A percentile compares a stretch with the other conserved stretches of the same genome.
These are phyloP conservation scores for Halcyon badia DNA, from an alignment of 2,797 vertebrate species.

Conservation along the genomic window DNA sequence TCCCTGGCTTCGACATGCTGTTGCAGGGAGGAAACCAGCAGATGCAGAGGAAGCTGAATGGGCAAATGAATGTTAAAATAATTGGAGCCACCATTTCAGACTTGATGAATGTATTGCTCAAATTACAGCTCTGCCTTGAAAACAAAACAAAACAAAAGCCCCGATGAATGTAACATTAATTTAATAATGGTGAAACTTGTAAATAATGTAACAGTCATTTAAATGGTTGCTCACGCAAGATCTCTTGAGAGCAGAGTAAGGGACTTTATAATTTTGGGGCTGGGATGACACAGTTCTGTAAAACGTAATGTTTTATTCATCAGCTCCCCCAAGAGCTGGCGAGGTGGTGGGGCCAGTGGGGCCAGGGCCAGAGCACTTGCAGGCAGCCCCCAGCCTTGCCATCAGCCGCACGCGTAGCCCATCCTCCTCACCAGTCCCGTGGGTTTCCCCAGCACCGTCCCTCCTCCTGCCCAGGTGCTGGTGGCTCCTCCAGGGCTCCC, in stretches of 20 bases:
- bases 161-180: slow-evolving; percentile 66
- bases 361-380: rapidly evolving
- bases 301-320: slow-evolving; percentile 31
- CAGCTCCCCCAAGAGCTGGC: neutral
- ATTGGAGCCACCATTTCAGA: slow-evolving; percentile 69
- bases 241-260: slow-evolving; percentile 47
- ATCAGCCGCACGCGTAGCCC: neutral
- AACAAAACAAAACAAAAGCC: slow-evolving; percentile 67
- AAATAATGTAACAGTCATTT: slow-evolving; percentile 73
- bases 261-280: slow-evolving; percentile 25
- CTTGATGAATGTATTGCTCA: slow-evolving; percentile 71
- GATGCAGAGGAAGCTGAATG: slow-evolving; percentile 71
- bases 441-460: neutral
- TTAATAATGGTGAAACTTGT: slow-evolving; percentile 73
- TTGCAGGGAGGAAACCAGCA: slow-evolving; percentile 41
- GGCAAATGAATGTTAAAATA: slow-evolving; percentile 75
- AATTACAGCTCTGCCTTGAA: slow-evolving; percentile 69
- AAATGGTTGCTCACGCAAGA: slow-evolving; percentile 48
- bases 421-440: neutral
- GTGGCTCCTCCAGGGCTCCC: neutral
- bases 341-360: neutral
- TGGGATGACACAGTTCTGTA: slow-evolving; percentile 33
- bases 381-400: neutral
- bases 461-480: rapidly evolving
- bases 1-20: neutral